phyloP scores from a whole-genome alignment of 2,888 invertebrate genomes.

The Portevinia maculata region DNA sequence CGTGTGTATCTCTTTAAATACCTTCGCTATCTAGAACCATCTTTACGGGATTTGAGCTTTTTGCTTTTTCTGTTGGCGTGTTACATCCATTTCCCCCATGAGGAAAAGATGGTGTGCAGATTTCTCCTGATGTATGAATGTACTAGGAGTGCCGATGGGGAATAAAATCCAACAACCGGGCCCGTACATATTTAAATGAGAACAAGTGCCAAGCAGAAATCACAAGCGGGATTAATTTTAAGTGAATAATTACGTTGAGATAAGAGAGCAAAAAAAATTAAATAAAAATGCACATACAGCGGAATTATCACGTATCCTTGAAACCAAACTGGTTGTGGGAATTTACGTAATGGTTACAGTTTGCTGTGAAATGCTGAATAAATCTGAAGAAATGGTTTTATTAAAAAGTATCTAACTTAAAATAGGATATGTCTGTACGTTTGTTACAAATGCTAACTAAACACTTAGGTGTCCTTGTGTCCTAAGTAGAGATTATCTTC shows the following conservation, averaged over 20 bases:
- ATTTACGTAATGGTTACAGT: conserved; percentile 20
- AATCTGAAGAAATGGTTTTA: conserved; percentile 2
- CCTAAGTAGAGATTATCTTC: no score
- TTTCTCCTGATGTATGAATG: conserved; percentile 16
- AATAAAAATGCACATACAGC: background rate
- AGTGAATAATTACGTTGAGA: conserved; percentile 60
- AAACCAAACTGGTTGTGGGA: conserved; percentile 2
- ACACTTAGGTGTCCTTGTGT: no score
- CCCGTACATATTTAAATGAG: conserved; percentile 37
- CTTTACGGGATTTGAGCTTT: conserved; percentile 38
- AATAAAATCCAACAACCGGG: conserved; percentile 10
- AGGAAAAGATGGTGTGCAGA: conserved; percentile 24
- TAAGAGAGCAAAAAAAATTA: background rate
- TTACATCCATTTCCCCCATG: conserved; percentile 20
- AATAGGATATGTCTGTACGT: no score
- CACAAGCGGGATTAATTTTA: conserved; percentile 57
- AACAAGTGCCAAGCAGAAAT: conserved; percentile 51
- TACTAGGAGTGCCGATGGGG: conserved; percentile 24
- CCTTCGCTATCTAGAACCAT: conserved; percentile 20
- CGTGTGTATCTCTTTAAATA: conserved; percentile 28
- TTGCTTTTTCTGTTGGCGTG: conserved; percentile 37
- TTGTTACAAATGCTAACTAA: no score
- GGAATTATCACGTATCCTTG: conserved; percentile 23
- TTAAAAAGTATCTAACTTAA: no score
- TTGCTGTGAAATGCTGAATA: background rate